phyloP scores from a whole-genome alignment of 2,888 invertebrate species.

The Eugnorisma glareosa region DNA sequence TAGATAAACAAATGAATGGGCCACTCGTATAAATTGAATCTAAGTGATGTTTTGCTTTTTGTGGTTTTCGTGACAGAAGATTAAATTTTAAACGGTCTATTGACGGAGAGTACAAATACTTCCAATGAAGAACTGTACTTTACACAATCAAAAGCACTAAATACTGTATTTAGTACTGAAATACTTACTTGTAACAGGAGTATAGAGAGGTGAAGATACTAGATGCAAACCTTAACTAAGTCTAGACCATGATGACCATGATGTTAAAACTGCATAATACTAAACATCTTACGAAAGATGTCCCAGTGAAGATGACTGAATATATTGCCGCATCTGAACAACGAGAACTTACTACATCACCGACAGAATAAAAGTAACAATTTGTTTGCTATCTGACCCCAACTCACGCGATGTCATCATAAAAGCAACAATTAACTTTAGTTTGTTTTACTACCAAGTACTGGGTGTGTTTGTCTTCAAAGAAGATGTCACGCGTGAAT shows the following conservation, averaged over 20 bases:
- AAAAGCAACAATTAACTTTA: conserved; percentile 87
- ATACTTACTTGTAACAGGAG: background rate
- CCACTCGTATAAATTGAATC: conserved; percentile 87
- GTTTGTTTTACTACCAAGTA: conserved; percentile 84
- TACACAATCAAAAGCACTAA: background rate
- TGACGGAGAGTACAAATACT: conserved; percentile 7
- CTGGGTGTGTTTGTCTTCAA: conserved; percentile 84
- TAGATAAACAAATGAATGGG: conserved; percentile 88
- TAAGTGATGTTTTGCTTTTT: conserved; percentile 82
- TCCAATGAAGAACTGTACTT: background rate
- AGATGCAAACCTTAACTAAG: background rate
- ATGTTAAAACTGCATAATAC: background rate
- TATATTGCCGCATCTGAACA: conserved; percentile 60
- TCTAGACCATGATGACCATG: background rate
- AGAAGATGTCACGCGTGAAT: conserved; percentile 82
- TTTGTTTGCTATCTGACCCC: conserved; percentile 82
- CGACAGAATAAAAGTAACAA: conserved; percentile 76
- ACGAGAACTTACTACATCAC: conserved; percentile 43
- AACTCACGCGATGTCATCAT: conserved; percentile 87
- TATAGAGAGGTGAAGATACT: background rate
- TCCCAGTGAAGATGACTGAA: background rate
- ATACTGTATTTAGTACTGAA: background rate
- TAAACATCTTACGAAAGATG: background rate
- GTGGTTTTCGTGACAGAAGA: conserved; percentile 42
- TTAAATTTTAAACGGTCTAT: conserved; percentile 40